Evolutionary conservation across 2,797 vertebrate species (phyloP), one percentile per base, ranked within the genome.

Genomic region (Selene dorsalis): DNA sequence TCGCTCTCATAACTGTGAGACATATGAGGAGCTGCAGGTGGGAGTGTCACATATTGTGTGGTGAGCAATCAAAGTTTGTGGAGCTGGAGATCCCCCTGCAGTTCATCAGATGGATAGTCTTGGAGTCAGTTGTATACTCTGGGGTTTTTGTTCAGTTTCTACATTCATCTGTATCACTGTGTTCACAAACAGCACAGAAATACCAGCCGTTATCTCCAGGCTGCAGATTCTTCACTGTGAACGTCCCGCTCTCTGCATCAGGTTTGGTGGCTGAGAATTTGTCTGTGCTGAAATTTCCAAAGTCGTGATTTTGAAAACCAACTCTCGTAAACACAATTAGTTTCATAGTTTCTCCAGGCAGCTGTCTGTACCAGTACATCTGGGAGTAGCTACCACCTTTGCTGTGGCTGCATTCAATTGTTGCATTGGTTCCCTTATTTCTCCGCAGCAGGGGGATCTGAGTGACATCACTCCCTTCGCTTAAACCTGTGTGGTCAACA

Each of bases 291-390:
- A 13, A 39, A 38, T 38, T 8, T 38, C 30, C 30, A 30, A 35
- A 35, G 32, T 35, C 32, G 32, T 35, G 32, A 35, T 35, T 35
- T 0, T 35, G 2, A 8, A 8, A 8, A 35, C 32, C 32, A 35
- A 2, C 9, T 35, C 32, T 39, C 11, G 38, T 91, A 6, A 50
- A 59, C 35, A 87, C 85, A 0, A 88, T 73, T 8, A 73, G 81
- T 52, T 77, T 79, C 72, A 92, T 91, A 1, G 12, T 17, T 32
- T 89, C 41, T 22, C 85, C 87, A n/a, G 77, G 81, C 1, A 58
- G 77, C 76, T 93, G 92, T 66, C 77, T 73, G 77, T 84, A 93
- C 91, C 92, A 93, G 35, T 91, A 92, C 91, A 93, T 93, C 41
- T 70, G 77, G 0, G 0, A 5, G 1, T 75, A 79, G 0, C 0